Conservation (phyloP, 2,888 invertebrate genomes). For the Girardia tigrina region DNA sequence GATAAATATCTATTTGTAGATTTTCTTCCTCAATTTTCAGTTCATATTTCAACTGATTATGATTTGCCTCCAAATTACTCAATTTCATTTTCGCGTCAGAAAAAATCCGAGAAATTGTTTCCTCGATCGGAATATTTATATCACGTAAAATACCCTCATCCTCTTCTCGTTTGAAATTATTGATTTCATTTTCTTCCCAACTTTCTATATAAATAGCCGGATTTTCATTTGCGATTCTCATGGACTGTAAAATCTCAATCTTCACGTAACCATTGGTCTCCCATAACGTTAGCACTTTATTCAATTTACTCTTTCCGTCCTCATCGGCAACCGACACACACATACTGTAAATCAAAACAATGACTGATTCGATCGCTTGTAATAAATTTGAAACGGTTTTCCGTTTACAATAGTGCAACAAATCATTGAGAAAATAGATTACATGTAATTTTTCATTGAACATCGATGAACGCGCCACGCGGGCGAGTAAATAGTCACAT, state of each 20-base stretch:
- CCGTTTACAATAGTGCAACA: constrained; percentile 65
- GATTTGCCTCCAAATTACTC: constrained; percentile 2
- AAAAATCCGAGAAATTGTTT: neutral
- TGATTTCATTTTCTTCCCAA: neutral
- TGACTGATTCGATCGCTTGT: constrained; percentile 74
- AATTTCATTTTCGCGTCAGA: constrained; percentile 14
- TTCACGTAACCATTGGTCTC: constrained; percentile 65
- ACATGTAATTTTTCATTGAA: constrained; percentile 88
- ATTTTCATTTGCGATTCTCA: constrained; percentile 3
- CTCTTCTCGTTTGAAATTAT: neutral
- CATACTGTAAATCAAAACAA: constrained; percentile 93
- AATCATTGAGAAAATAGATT: constrained; percentile 94
- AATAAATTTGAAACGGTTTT: constrained; percentile 26
- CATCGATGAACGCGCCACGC: constrained; percentile 41
- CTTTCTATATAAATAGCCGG: constrained; percentile 9
- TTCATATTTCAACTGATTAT: constrained; percentile 1
- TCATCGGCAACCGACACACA: constrained; percentile 70
- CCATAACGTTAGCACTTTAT: constrained; percentile 72
- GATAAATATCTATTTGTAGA: neutral
- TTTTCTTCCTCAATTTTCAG: constrained; percentile 9
- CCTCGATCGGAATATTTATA: neutral
- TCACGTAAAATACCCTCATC: neutral
- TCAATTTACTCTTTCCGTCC: constrained; percentile 61
- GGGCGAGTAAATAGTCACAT: constrained; percentile 28
- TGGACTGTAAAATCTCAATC: constrained; percentile 53